Evolutionary conservation across 1,140 invertebrate species (phyloP).

Genomic region (Caerostris extrusa): DNA sequence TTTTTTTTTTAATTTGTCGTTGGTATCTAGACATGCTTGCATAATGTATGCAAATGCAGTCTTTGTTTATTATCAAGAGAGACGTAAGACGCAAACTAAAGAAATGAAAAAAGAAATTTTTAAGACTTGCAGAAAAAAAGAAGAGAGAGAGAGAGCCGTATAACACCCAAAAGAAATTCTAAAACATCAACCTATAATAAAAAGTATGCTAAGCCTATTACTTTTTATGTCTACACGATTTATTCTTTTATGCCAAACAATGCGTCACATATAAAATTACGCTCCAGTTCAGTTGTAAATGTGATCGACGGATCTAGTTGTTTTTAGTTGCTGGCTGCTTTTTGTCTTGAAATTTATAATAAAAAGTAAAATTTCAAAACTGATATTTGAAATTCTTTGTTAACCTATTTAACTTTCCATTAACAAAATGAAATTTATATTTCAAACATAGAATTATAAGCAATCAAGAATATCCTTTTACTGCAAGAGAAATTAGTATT

Average conservation of each 20-base stretch:
- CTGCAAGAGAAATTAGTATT: no score
- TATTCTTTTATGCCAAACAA: constrained; percentile 3
- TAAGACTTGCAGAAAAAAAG: not conserved
- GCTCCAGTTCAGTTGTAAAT: constrained; percentile 13
- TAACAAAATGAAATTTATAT: no score
- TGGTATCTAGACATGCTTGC: not conserved
- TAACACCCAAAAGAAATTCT: not conserved
- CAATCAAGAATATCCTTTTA: no score
- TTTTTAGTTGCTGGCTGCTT: no score
- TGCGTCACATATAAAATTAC: constrained; percentile 6
- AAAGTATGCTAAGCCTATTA: constrained; percentile 31
- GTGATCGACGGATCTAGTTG: not conserved
- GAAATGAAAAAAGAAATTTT: constrained; percentile 32
- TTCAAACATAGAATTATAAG: no score
- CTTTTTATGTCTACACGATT: constrained; percentile 28
- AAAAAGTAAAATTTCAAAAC: no score
- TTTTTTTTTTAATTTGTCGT: not conserved
- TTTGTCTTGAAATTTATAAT: no score
- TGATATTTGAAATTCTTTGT: no score
- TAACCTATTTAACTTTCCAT: no score
- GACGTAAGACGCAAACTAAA: not conserved
- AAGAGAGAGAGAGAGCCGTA: not conserved
- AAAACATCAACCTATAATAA: constrained; percentile 7
- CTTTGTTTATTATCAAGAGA: constrained; percentile 57
- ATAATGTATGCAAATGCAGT: constrained; percentile 63